These are phyloP conservation scores for Limnephilus lunatus DNA, from an alignment of 2,888 invertebrate genomes.

Conservation along the genomic window DNA sequence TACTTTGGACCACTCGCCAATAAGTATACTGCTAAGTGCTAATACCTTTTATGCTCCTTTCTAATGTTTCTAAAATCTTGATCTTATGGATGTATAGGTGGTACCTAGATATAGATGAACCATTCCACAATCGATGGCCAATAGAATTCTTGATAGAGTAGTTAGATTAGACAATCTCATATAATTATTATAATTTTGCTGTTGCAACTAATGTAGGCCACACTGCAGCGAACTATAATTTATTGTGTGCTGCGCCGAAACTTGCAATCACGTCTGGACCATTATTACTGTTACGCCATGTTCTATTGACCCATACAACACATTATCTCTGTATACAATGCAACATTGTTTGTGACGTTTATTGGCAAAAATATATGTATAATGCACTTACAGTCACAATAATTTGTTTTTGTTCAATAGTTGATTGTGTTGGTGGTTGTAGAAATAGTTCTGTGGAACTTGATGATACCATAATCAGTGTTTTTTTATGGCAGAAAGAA, in stretches of 20 bases:
- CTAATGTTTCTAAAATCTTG: neutral
- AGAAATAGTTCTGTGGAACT: neutral
- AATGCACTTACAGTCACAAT: neutral
- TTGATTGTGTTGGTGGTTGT: neutral
- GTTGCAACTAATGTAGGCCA: neutral
- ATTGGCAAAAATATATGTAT: neutral
- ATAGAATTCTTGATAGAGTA: neutral
- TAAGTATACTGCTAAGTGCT: too few species aligned
- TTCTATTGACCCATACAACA: neutral
- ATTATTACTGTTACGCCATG: neutral
- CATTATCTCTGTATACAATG: neutral
- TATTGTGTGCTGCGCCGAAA: neutral
- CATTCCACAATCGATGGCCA: neutral
- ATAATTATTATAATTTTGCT: neutral
- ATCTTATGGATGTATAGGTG: neutral
- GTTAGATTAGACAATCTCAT: neutral
- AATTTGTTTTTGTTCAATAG: neutral
- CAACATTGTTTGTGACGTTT: neutral
- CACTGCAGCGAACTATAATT: neutral
- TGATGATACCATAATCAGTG: neutral
- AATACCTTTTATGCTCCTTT: neutral
- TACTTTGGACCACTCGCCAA: too few species aligned
- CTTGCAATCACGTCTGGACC: constrained; percentile 11
- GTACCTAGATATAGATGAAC: neutral
- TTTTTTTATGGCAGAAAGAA: neutral